Base-by-base conservation (phyloP, 2,888 invertebrate genomes). In the Pristionchus maxplancki region DNA sequence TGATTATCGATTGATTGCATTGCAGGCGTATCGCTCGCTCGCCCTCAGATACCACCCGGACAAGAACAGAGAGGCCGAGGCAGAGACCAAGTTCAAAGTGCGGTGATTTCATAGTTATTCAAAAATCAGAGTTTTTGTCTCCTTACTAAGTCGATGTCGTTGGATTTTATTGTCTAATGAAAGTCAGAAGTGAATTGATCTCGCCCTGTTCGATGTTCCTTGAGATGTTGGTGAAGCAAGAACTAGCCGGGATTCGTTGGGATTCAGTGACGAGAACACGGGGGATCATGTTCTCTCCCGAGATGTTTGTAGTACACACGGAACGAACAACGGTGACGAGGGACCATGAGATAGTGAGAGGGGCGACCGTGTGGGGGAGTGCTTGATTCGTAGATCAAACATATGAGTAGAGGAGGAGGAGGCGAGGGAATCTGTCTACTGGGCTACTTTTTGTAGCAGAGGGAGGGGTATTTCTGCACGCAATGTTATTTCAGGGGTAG, bases 21-120 rank as follows among this genome's bases (percentile, higher is more conserved):
- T 83, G 1, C 34, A 83, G 82, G 82, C 82, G 53, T 83, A 83
- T 83, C 82, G 82, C 20, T 53, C 50, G 44, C 82, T 83, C 53
- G 50, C 82, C 8, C 96, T 99, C 81, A 98, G 98, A 95, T 99
- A 97, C 95, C 99, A 99, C 96, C 99, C 99, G 31, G 99, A 99
- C 95, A 99, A 99, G 95, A 99, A 99, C 95, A 98, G 98, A 95
- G 96, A 97, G 0, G 95, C 97, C 6, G 97, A 97, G 78, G 98
- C 99, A 0, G 99, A 99, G 95, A 98, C 98, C 93, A 94, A 93
- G 84, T 95, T 95, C 90, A 95, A 96, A 92, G 95, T 92, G 28
- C 15, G 88, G 20, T 2, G 2, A 13, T n/a, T n/a, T n/a, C n/a
- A n/a, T n/a, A n/a, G 62, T 4, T 62, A 62, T 62, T 62, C 9